phyloP scores from a whole-genome alignment of 1,140 invertebrate genomes.

The Littorina saxatilis region DNA sequence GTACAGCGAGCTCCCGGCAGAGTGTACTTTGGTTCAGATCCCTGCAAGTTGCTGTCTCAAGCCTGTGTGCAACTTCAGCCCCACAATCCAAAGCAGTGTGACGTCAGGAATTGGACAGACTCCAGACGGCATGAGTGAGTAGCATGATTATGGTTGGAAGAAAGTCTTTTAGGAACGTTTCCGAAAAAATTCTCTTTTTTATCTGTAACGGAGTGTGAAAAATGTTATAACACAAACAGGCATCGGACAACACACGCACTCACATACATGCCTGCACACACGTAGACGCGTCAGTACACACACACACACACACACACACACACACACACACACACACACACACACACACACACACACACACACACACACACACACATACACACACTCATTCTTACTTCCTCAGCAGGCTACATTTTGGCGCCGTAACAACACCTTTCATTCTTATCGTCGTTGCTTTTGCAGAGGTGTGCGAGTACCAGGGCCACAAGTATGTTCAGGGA shows the following conservation, averaged over 20 bases:
- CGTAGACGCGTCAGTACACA: too few species aligned
- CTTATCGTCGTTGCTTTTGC: neutral
- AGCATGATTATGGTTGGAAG: neutral
- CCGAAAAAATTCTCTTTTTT: too few species aligned
- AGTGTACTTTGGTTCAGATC: conserved; percentile 60
- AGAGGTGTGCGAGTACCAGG: conserved; percentile 45
- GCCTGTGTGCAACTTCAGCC: conserved; percentile 64
- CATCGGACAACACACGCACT: too few species aligned
- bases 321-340: conserved; percentile 2
- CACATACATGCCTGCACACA: too few species aligned
- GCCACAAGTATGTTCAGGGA: conserved; percentile 52
- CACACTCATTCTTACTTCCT: neutral
- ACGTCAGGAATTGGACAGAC: conserved; percentile 52
- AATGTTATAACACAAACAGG: too few species aligned
- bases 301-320: conserved; percentile 2
- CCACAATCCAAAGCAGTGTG: conserved; percentile 48
- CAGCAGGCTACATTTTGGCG: neutral
- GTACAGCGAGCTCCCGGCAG: conserved; percentile 58
- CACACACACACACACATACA: too few species aligned
- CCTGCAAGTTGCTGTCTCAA: conserved; percentile 62
- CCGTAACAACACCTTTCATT: neutral
- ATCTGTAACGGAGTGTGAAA: too few species aligned
- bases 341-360: neutral
- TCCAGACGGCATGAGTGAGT: conserved; percentile 58
- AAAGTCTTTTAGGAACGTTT: too few species aligned